These are phyloP conservation scores for Tiaroga cobitis DNA, from an alignment of 2,797 vertebrate species.

Conservation along the genomic window DNA sequence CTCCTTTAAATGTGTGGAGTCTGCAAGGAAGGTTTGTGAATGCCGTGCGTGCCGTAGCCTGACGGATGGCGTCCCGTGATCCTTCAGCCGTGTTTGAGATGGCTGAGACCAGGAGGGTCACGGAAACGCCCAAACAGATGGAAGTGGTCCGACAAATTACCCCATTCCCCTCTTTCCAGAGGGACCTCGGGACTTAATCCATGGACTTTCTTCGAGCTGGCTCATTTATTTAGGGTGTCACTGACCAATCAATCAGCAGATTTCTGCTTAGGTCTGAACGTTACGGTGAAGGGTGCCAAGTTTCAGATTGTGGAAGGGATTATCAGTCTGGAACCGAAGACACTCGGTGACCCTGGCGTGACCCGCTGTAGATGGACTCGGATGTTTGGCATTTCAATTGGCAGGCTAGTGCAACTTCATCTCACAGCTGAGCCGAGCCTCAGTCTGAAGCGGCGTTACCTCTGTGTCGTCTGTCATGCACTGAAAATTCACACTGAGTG, in stretches of 20 bases:
- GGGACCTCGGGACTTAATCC: constrained; percentile 63
- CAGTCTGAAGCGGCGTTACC: background rate
- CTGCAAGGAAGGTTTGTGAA: background rate
- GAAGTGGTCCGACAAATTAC: constrained; percentile 74
- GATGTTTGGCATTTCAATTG: constrained; percentile 33
- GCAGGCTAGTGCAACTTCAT: constrained; percentile 16
- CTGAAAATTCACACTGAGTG: background rate
- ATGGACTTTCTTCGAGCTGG: constrained; percentile 58
- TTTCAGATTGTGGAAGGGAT: constrained; percentile 75
- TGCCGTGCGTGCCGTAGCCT: constrained; percentile 53
- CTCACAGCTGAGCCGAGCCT: constrained; percentile 10
- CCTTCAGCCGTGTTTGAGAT: constrained; percentile 69
- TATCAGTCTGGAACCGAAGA: constrained; percentile 73
- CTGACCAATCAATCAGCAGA: constrained; percentile 71
- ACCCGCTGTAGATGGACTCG: constrained; percentile 2
- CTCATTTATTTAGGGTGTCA: constrained; percentile 67
- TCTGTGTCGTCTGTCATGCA: constrained; percentile 11
- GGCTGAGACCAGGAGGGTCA: constrained; percentile 66
- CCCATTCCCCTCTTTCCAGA: constrained; percentile 68
- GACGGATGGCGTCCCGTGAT: constrained; percentile 66
- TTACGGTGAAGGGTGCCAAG: constrained; percentile 39
- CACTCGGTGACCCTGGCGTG: constrained; percentile 21
- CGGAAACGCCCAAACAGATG: constrained; percentile 59
- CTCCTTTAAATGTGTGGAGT: background rate
- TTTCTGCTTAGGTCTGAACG: constrained; percentile 53